These are phyloP conservation scores for Cephalotes varians DNA, from an alignment of 2,888 invertebrate genomes.

Conservation along the genomic window DNA sequence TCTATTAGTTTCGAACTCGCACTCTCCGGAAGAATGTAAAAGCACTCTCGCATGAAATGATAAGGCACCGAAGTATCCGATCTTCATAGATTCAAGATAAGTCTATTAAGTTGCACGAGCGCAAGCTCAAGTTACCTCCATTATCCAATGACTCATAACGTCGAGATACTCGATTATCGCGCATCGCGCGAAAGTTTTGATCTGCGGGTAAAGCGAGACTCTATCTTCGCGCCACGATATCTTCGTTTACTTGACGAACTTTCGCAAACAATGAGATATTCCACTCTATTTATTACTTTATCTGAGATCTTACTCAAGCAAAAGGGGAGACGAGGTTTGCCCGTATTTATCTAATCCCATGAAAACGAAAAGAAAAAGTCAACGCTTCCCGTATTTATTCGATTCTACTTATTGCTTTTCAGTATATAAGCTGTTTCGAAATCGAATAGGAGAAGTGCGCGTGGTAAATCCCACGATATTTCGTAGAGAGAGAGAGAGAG, in stretches of 20 bases:
- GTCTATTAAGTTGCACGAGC: background rate
- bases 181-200: background rate
- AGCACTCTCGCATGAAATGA: constrained; percentile 9
- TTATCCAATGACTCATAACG: constrained; percentile 8
- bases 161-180: constrained; percentile 7
- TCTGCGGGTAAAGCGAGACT: background rate
- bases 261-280: background rate
- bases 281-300: constrained; percentile 14
- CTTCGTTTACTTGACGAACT: background rate
- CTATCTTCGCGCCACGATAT: background rate
- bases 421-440: background rate
- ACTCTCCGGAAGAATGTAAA: background rate
- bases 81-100: constrained; percentile 4
- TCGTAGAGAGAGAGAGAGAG: too few species aligned
- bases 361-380: background rate
- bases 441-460: background rate
- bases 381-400: constrained; percentile 10
- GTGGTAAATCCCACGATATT: background rate
- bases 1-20: constrained; percentile 11
- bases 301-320: background rate
- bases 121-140: background rate
- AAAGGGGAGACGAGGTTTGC: background rate
- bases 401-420: constrained; percentile 5
- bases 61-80: background rate
- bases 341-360: constrained; percentile 10